Evolutionary conservation across 1,140 invertebrate genomes (phyloP).

Genomic region (Solen grandis): DNA sequence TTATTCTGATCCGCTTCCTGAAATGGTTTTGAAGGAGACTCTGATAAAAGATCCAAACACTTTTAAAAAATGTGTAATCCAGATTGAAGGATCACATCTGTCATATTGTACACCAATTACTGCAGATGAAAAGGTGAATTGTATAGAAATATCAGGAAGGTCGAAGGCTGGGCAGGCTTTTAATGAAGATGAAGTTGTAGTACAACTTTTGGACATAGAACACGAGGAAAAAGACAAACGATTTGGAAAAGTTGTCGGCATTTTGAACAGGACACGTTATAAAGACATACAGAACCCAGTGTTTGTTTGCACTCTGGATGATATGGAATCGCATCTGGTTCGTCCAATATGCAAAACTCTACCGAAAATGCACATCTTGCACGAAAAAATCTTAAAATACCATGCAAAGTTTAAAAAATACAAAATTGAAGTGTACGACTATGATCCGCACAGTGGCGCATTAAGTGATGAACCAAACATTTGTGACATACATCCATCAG

Average conservation of each 20-base stretch:
- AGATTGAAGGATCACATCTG: slow-evolving; percentile 17
- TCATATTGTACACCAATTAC: slow-evolving; percentile 18
- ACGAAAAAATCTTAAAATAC: slow-evolving; percentile 38
- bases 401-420: slow-evolving; percentile 34
- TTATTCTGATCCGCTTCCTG: slow-evolving; percentile 17
- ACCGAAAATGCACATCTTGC: slow-evolving; percentile 68
- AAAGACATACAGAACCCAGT: slow-evolving; percentile 61
- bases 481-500: slow-evolving; percentile 9
- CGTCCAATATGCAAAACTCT: slow-evolving; percentile 72
- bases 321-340: slow-evolving; percentile 66
- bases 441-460: background rate
- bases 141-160: slow-evolving; percentile 40
- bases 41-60: slow-evolving; percentile 40
- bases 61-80: slow-evolving; percentile 62
- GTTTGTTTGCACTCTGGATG: slow-evolving; percentile 70
- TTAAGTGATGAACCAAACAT: slow-evolving; percentile 18
- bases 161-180: slow-evolving; percentile 65
- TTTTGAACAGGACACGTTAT: slow-evolving; percentile 55
- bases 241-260: slow-evolving; percentile 68
- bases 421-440: slow-evolving; percentile 43
- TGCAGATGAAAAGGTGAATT: background rate
- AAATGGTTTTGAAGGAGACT: slow-evolving; percentile 12
- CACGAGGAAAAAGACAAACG: slow-evolving; percentile 12
- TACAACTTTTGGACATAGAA: slow-evolving; percentile 67
- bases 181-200: slow-evolving; percentile 74